phyloP scores from a whole-genome alignment of 2,113 vertebrate species.

The Acrocephalus arundinaceus region DNA sequence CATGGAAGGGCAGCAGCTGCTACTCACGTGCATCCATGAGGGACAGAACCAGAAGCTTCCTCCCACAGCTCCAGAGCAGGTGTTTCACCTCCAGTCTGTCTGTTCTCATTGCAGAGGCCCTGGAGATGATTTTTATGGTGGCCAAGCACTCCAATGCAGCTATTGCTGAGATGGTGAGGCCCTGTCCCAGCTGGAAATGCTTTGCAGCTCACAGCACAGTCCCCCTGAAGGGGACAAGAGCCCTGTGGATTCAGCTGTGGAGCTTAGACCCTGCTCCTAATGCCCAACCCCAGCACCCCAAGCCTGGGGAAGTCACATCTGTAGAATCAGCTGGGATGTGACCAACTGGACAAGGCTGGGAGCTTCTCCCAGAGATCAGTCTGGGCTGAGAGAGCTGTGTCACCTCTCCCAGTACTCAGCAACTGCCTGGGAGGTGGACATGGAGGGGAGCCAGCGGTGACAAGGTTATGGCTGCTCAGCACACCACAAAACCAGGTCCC shows the following conservation, averaged over 20 bases:
- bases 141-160: conserved; percentile 78
- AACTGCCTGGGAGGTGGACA: not conserved
- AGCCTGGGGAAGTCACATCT: not conserved
- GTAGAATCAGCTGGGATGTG: not conserved
- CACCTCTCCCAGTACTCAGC: not conserved
- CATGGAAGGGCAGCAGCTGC: not conserved
- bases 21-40: accelerated
- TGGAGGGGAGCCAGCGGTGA: not conserved
- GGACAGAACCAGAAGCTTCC: not conserved
- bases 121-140: conserved; percentile 77
- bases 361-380: not conserved
- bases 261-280: not conserved
- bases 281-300: not conserved
- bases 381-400: not conserved
- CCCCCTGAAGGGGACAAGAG: not conserved
- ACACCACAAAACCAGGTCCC: not conserved
- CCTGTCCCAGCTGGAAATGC: not conserved
- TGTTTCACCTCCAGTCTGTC: not conserved
- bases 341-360: not conserved
- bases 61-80: not conserved
- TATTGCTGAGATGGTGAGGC: conserved; percentile 76
- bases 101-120: conserved; percentile 63
- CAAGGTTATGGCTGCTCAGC: not conserved
- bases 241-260: not conserved
- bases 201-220: accelerated